Evolutionary conservation across 2,888 invertebrate genomes (phyloP), one percentile per base, ranked within the genome.

Genomic region (Volucella inflata): DNA sequence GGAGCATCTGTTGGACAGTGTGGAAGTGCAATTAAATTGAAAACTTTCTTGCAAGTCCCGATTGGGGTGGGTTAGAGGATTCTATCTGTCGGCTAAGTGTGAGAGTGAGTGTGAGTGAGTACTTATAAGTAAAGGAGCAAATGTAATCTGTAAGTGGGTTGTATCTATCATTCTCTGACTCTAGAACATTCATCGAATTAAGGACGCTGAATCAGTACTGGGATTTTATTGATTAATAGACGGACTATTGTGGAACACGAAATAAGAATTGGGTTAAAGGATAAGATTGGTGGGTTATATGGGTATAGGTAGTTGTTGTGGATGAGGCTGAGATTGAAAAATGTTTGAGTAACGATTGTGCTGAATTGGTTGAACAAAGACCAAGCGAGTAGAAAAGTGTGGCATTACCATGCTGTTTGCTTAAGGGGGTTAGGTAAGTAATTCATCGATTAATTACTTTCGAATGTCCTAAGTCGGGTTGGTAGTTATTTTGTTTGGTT

Each of bases 21-120:
- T 57, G 53, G 75, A 67, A 46, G 53, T 53, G 79, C 71, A 84
- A 79, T 84, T 84, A 79, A 84, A 79, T 84, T 84, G 79, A 71
- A 84, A 79, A 67, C 30, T 71, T 51, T 84, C 59, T 44, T 42
- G 30, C 21, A 57, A 67, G 62, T 62, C 60, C 38, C 67, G 48
- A 16, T 3, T n/a, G 14, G 71, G 38, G n/a, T 4, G 10, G 8
- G 57, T 38, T 30, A 8, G 36, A 67, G 64, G 42, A 62, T 67
- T 79, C 59, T 60, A 77, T 62, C 59, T 36, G 40, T 14, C 36
- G 51, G 51, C 30, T 6, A 30, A 30, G 30, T 30, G 14, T 60
- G 44, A 44, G 50, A 10, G 40, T 6, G 6, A 30, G 30, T 30
- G 14, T 60, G 44, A 44, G 50, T n/a, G 40, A 60, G 9, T 17